Evolutionary conservation across 2,888 invertebrate genomes (phyloP), one percentile per base, ranked within the genome.

Genomic region (Dicyrtomina minuta): DNA sequence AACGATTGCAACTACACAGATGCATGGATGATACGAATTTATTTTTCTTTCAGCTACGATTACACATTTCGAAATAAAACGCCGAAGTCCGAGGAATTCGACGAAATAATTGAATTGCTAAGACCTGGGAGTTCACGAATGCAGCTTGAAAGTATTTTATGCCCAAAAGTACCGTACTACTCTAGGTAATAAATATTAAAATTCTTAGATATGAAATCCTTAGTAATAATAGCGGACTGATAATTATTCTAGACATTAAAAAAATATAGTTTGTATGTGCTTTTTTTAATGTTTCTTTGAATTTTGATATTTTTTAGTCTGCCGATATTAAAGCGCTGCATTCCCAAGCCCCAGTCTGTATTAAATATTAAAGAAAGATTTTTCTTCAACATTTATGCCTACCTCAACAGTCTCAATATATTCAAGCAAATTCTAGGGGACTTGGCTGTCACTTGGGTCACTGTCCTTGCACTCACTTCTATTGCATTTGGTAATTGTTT

Each of bases 371-470:
- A 85, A 46, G 85, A 86, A 75, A 84, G 90, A 27, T 84, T 89
- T 10, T 13, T 67, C 6, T 71, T 81, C 71, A 85, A 84, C 60
- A 87, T 94, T 77, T 92, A 93, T 82, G 88, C 88, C 5, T 84
- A 91, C 78, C 85, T 96, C 55, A 94, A 96, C 80, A 90, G 89
- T 78, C 92, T 93, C 89, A 93, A 93, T 81, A 87, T 90, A 41
- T 87, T 93, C 78, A 92, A 94, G 82, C 92, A 94, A 83, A 88
- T 94, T 81, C 84, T 95, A 43, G 89, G 90, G 61, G 96, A 96
- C 83, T 84, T 96, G 8, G 93, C 93, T 80, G 88, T 89, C 71
- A 90, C 92, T 46, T 94, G 94, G 93, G 89, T 87, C 79, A 89
- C 91, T 81, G 91, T 96, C 83, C 85, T 92, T 61, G 87, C 87